Evolutionary conservation across 2,888 invertebrate species (phyloP).

Genomic region (Zygaena filipendulae): DNA sequence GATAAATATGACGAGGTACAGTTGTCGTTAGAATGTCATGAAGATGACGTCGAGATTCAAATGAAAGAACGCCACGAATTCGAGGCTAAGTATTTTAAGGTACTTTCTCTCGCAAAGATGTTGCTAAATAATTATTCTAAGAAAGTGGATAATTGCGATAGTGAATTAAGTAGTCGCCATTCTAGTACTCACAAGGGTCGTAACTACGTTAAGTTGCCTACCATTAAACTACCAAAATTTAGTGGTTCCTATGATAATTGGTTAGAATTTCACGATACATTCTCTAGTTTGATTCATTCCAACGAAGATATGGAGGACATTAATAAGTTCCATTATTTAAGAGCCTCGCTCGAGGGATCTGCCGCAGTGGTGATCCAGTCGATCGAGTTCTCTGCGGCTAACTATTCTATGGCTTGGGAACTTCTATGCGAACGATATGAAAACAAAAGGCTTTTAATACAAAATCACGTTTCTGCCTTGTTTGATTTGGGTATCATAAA

Average conservation of each 20-base stretch:
- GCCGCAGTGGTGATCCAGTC: slow-evolving; percentile 18
- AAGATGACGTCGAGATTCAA: neutral
- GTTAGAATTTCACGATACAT: slow-evolving; percentile 18
- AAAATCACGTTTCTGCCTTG: slow-evolving; percentile 18
- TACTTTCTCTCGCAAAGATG: neutral
- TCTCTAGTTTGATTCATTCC: slow-evolving; percentile 16
- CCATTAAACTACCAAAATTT: slow-evolving; percentile 17
- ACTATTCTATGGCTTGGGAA: slow-evolving; percentile 18
- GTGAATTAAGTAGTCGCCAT: too few relatives aligned
- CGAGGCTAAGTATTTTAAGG: neutral
- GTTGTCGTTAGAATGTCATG: neutral
- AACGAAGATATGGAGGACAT: slow-evolving; percentile 18
- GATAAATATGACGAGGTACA: neutral
- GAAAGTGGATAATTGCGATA: neutral
- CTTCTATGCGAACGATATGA: slow-evolving; percentile 18
- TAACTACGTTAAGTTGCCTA: slow-evolving; percentile 15
- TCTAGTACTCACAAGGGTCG: too few relatives aligned
- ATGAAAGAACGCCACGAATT: neutral
- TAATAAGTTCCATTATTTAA: slow-evolving; percentile 19
- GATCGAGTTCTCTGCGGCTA: slow-evolving; percentile 13
- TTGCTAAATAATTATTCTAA: neutral
- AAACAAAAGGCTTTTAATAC: slow-evolving; percentile 16
- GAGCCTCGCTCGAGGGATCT: slow-evolving; percentile 15
- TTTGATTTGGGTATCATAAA: slow-evolving; percentile 15
- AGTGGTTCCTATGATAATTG: slow-evolving; percentile 16